Evolutionary conservation across 1,140 invertebrate genomes (phyloP).

Genomic region (Lethrus apterus): DNA sequence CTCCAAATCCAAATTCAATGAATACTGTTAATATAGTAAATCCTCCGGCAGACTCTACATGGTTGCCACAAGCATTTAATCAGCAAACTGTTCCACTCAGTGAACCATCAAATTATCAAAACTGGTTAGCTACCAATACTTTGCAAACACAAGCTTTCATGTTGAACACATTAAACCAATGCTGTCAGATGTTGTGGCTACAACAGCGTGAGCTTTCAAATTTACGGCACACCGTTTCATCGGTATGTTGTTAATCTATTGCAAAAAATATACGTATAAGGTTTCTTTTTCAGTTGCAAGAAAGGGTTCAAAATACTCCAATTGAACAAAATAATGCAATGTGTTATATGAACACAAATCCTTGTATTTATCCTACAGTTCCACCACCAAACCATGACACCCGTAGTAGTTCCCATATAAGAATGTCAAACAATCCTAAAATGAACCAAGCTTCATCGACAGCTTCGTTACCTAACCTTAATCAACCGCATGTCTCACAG

Average conservation of each 20-base stretch:
- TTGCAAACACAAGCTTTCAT: conserved; percentile 43
- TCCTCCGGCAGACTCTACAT: conserved; percentile 20
- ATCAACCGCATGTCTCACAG: conserved; percentile 22
- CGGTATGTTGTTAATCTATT: conserved; percentile 27
- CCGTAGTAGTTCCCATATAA: not conserved
- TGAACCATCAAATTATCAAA: conserved; percentile 26
- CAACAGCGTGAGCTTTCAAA: conserved; percentile 43
- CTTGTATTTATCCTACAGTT: not conserved
- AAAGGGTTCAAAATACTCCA: not conserved
- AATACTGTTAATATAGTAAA: conserved; percentile 29
- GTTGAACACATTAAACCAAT: conserved; percentile 43
- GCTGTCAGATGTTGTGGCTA: conserved; percentile 45
- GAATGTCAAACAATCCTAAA: conserved; percentile 20
- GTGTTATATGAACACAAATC: not conserved
- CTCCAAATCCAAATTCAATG: conserved; percentile 23
- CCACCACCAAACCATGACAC: conserved; percentile 11
- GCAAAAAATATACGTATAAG: not conserved
- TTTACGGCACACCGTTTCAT: conserved; percentile 34
- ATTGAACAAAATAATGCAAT: not conserved
- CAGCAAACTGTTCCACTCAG: not conserved
- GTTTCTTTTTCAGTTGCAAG: conserved; percentile 13
- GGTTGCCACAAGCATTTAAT: conserved; percentile 7
- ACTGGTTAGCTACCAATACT: conserved; percentile 35
- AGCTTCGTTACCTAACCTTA: conserved; percentile 32
- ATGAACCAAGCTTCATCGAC: conserved; percentile 30